Percentiles rank a stretch among this genome's conserved stretches.
Evolutionary conservation across 2,113 vertebrate species (phyloP).

Genomic region (Peromyscus maniculatus): DNA sequence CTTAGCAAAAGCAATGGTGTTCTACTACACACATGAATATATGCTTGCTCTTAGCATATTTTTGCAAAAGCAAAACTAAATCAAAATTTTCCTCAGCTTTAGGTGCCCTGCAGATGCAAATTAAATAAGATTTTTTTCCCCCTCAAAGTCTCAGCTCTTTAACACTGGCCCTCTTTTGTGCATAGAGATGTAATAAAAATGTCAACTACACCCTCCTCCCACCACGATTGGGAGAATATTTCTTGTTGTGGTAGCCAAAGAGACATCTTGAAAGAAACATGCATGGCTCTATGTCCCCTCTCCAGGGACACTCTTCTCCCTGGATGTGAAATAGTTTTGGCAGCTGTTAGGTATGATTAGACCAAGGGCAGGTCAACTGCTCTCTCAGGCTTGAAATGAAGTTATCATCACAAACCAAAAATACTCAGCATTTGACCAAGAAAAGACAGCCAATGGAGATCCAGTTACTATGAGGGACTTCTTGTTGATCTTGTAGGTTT

Average conservation of each 20-base stretch:
- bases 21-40: neutral
- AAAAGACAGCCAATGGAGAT: slow-evolving; percentile 41
- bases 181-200: neutral
- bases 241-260: slow-evolving; percentile 46
- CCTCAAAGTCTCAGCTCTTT: slow-evolving; percentile 34
- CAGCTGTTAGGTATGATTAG: slow-evolving; percentile 87
- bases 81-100: slow-evolving; percentile 27
- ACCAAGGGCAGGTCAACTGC: slow-evolving; percentile 82
- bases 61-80: slow-evolving; percentile 50
- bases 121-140: slow-evolving; percentile 40
- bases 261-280: slow-evolving; percentile 77
- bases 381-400: slow-evolving; percentile 81
- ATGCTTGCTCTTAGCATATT: slow-evolving; percentile 45
- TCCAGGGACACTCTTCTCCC: slow-evolving; percentile 76
- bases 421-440: slow-evolving; percentile 58
- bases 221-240: slow-evolving; percentile 16
- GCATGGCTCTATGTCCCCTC: slow-evolving; percentile 72
- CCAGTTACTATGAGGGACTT: slow-evolving; percentile 13
- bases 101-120: slow-evolving; percentile 32
- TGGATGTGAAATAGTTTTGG: slow-evolving; percentile 84
- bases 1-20: slow-evolving; percentile 34
- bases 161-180: neutral
- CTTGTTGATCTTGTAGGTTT: slow-evolving; percentile 23
- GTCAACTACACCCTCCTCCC: neutral
- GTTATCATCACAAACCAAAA: slow-evolving; percentile 69